Evolutionary conservation across 2,113 vertebrate species (phyloP).

Genomic region (Tachysurus fulvidraco): DNA sequence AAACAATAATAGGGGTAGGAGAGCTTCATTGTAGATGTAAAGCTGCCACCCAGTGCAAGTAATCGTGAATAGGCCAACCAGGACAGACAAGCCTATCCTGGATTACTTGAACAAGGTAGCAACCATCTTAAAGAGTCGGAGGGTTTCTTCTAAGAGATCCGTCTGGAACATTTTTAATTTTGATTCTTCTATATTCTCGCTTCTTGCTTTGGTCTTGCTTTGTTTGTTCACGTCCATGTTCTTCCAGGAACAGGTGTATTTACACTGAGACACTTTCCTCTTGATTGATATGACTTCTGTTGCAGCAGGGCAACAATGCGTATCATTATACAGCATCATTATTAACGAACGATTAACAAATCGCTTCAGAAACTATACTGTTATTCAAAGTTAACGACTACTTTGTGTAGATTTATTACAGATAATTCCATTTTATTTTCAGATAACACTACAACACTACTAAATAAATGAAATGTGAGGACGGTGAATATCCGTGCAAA

Average conservation of each 20-base stretch:
- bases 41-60: conserved; percentile 90
- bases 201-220: neutral
- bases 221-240: neutral
- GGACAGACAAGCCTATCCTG: conserved; percentile 98
- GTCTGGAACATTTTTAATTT: neutral
- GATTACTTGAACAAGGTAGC: conserved; percentile 99
- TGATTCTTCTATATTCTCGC: neutral
- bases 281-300: neutral
- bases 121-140: conserved; percentile 53
- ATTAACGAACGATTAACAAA: neutral
- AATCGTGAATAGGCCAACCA: conserved; percentile 96
- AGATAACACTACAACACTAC: neutral
- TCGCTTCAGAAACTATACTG: neutral
- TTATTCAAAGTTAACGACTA: neutral
- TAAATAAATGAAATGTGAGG: neutral
- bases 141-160: neutral
- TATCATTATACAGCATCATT: neutral
- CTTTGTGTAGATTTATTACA: neutral
- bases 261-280: neutral
- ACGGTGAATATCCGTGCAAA: neutral
- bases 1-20: neutral
- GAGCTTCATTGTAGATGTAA: conserved; percentile 31
- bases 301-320: neutral
- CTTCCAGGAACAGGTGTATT: neutral
- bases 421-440: neutral